Base-by-base conservation (phyloP, 1,140 invertebrate genomes). In the Aphaenogaster ashmeadi region DNA sequence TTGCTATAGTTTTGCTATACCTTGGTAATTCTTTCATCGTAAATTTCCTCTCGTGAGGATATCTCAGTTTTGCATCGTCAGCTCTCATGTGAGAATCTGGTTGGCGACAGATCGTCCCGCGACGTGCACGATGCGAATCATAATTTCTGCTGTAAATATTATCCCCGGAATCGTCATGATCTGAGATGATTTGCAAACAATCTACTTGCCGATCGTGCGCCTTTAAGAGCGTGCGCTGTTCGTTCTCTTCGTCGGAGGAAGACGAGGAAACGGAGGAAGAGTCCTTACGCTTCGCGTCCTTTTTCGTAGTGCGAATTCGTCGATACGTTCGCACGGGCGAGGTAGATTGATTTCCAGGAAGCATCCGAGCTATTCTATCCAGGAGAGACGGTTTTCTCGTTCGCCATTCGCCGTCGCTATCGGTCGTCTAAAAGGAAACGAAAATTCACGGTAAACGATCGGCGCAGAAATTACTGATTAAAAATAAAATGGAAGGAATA, bases 351-450 rank as follows among this genome's bases (percentile, higher is more conserved):
- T 80, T 87, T n/a, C 79, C 58, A 41, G 38, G 58, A 13, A 89
- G 86, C 89, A 92, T 92, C 6, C 86, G 47, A 33, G 86, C 66
- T 33, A 93, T 89, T 72, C 56, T 92, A 9, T 89, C 74, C 74
- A 92, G 89, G 27, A 92, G 64, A 27, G 92, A 89, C 5, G 88
- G 87, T 60, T 87, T 83, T 21, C 54, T 87, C 52, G 44, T 67
- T 62, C 7, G 62, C n/a, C 80, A 54, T 75, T 64, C 58, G 9
- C 21, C 67, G 11, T 54, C 9, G 54, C 38, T 72, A 21, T 58
- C 41, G 33, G 2, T 62, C 52, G 79, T 90, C 33, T 41, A 6
- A 58, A 47, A 50, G 6, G 18, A 27, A 83, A 81, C 33, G 9
- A 44, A 58, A 54, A 77, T 47, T 74, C 27, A 44, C 6, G 0